These are phyloP conservation scores for Strigops habroptila DNA, from an alignment of 2,113 vertebrate species.

Conservation along the genomic window DNA sequence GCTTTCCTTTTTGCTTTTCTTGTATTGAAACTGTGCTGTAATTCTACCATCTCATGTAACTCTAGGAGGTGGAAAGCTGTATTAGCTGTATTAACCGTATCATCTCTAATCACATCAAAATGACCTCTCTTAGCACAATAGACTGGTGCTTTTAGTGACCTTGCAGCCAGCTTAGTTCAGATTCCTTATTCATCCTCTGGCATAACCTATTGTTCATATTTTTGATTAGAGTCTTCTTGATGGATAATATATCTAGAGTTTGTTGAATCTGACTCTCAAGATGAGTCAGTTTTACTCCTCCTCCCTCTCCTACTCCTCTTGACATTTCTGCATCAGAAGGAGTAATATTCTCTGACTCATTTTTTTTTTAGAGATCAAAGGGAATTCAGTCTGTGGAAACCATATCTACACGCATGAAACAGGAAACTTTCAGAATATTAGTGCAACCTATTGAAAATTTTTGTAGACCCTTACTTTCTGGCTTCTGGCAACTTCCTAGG, in stretches of 20 bases:
- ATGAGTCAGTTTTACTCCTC: slow-evolving; percentile 60
- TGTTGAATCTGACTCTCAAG: slow-evolving; percentile 33
- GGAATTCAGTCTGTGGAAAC: background rate
- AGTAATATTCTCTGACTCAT: slow-evolving; percentile 24
- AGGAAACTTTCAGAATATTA: background rate
- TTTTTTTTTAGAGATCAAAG: slow-evolving; percentile 20
- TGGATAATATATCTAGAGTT: background rate
- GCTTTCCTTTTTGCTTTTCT: background rate
- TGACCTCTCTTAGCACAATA: background rate
- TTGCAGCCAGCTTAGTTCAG: background rate
- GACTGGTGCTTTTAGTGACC: background rate
- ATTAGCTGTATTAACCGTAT: background rate
- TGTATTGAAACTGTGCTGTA: background rate
- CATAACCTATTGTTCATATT: background rate
- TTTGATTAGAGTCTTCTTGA: background rate
- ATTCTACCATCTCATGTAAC: background rate
- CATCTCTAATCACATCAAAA: background rate
- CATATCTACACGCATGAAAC: background rate
- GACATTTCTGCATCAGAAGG: slow-evolving; percentile 39
- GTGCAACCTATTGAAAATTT: background rate
- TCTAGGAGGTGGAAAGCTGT: background rate
- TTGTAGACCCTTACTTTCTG: background rate
- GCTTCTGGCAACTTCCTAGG: slow-evolving; percentile 11
- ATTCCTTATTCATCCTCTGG: background rate
- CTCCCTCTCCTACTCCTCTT: slow-evolving; percentile 24